phyloP scores from a whole-genome alignment of 2,888 invertebrate genomes.

The Caenorhabditis drosophilae region DNA sequence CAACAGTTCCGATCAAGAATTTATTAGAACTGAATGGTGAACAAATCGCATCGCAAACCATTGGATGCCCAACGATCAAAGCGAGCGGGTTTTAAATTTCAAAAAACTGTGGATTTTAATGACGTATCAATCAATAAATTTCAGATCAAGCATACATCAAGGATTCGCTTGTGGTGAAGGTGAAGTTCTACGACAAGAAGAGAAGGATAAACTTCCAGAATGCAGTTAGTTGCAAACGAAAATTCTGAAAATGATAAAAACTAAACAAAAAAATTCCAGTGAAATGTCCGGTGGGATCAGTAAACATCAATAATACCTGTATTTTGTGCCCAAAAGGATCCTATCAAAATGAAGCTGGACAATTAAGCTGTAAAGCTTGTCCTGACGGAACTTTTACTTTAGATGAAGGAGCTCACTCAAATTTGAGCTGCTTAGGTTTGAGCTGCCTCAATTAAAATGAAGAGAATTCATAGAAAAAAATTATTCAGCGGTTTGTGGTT shows the following conservation, averaged over 20 bases:
- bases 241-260: background rate
- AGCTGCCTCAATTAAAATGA: too few species aligned
- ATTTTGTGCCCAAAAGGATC: constrained; percentile 85
- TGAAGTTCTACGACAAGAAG: constrained; percentile 90
- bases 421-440: constrained; percentile 55
- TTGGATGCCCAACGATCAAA: constrained; percentile 44
- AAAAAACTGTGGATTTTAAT: too few species aligned
- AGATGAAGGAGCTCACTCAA: constrained; percentile 80
- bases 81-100: constrained; percentile 19
- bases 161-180: constrained; percentile 92
- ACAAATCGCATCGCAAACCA: constrained; percentile 51
- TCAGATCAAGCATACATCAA: constrained; percentile 79
- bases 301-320: constrained; percentile 87
- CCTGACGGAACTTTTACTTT: constrained; percentile 84
- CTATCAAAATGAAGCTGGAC: constrained; percentile 76
- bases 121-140: too few species aligned
- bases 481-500: constrained; percentile 90
- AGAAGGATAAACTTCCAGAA: constrained; percentile 80
- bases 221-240: constrained; percentile 85
- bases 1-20: constrained; percentile 61
- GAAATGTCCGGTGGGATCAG: constrained; percentile 95
- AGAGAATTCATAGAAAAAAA: too few species aligned
- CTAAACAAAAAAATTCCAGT: constrained; percentile 74
- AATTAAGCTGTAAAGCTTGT: constrained; percentile 88
- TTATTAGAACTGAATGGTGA: constrained; percentile 60